Base-by-base conservation (phyloP, 2,113 vertebrate genomes). In the Pyrgilauda ruficollis region DNA sequence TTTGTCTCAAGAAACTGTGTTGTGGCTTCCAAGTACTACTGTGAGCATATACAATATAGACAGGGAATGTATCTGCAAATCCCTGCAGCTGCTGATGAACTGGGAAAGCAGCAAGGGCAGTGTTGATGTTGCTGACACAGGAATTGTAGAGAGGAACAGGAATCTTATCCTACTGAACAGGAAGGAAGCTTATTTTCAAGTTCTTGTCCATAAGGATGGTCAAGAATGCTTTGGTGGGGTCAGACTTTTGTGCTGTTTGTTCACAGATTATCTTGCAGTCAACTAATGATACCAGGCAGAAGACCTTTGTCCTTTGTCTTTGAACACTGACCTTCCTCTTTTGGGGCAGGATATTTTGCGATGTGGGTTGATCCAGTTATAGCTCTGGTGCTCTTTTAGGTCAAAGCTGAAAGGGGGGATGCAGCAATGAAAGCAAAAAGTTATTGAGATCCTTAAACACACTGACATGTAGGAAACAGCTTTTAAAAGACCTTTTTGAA, bases 141-240 rank as follows among this genome's bases (percentile, higher is more conserved):
- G 59, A 94, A 37, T 59, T 88, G 43, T 23, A 39, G 67, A 88
- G 67, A 37, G 43, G 19, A 75, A 41, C 55, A 83, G 78, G 73
- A 86, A 68, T 91, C 72, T 95, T 39, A 37, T 39, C 39, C 75
- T 70, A 7, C 39, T 52, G 63, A 59, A 70, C 78, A 94, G 94
- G 92, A 95, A 97, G 89, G 93, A 94, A 96, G 30, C 73, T n/a
- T 28, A 15, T 95, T 93, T 94, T 92, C 77, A 78, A 72, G 87
- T 85, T 93, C 44, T 91, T 88, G 63, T 80, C 72, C 0, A 0
- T 78, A 86, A 87, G 82, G 64, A 37, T 87, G 56, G 75, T 90
- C 72, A 88, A 53, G 91, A 96, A 79, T 93, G 52, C 61, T n/a
- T 85, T 63, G 15, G 27, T 70, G 69, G 33, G 64, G 86, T 87